Evolutionary conservation across 2,113 vertebrate species (phyloP).

Genomic region (Chamaea fasciata): DNA sequence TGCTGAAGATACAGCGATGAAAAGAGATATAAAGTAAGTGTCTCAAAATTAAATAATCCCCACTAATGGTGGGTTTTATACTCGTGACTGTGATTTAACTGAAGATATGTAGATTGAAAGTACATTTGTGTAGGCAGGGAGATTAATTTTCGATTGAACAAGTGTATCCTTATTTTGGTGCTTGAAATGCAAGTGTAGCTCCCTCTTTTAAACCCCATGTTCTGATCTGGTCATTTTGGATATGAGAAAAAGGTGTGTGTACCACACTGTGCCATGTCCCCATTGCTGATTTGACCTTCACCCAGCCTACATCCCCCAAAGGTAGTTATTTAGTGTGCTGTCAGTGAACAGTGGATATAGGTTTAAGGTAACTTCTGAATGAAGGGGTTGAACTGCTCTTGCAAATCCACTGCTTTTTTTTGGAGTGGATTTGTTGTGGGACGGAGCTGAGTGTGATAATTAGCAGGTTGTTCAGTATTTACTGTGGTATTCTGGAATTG

Average conservation of each 20-base stretch:
- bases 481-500: background rate
- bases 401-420: background rate
- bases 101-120: background rate
- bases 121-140: background rate
- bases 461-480: background rate
- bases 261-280: accelerated
- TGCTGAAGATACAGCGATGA: background rate
- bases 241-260: background rate
- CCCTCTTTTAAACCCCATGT: accelerated
- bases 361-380: background rate
- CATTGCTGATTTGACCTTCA: background rate
- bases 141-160: background rate
- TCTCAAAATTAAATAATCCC: background rate
- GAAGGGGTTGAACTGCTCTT: background rate
- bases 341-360: background rate
- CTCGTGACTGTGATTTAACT: background rate
- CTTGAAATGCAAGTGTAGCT: background rate
- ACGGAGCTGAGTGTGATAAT: background rate
- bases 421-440: background rate
- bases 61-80: background rate
- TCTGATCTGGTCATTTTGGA: background rate
- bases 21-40: background rate
- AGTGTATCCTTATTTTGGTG: background rate
- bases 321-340: background rate
- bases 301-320: background rate